These are phyloP conservation scores for Drosophila sp. DNA, from an alignment of 1,140 invertebrate species.

Conservation along the genomic window DNA sequence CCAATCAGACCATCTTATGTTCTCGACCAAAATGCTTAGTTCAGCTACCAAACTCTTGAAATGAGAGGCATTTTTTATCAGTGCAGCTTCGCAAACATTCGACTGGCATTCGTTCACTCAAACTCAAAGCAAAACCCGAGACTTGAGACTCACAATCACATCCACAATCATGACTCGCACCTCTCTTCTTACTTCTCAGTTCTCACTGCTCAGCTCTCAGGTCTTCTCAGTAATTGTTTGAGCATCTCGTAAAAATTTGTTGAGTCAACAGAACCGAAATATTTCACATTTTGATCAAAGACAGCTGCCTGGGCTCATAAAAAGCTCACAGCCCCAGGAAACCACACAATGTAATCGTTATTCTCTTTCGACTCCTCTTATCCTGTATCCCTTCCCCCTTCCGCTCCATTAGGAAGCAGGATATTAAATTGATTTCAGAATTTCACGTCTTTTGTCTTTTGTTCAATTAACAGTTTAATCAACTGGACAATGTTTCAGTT, in stretches of 20 bases:
- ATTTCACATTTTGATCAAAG: slow-evolving; percentile 48
- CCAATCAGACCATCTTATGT: too few relatives aligned
- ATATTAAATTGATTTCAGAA: slow-evolving; percentile 19
- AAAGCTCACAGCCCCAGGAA: slow-evolving; percentile 18
- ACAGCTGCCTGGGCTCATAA: slow-evolving; percentile 15
- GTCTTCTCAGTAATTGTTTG: slow-evolving; percentile 26
- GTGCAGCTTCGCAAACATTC: too few relatives aligned
- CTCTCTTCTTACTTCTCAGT: too few relatives aligned
- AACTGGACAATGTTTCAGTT: too few relatives aligned
- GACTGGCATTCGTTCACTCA: slow-evolving; percentile 3
- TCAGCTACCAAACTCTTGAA: too few relatives aligned
- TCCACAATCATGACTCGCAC: slow-evolving; percentile 9
- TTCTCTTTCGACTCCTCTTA: too few relatives aligned
- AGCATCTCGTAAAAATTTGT: slow-evolving; percentile 28
- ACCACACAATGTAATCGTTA: slow-evolving; percentile 22
- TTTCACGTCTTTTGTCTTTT: slow-evolving; percentile 1
- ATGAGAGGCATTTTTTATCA: too few relatives aligned
- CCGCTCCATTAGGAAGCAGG: neutral
- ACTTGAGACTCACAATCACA: slow-evolving; percentile 11
- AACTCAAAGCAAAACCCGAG: slow-evolving; percentile 14
- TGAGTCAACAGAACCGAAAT: slow-evolving; percentile 28
- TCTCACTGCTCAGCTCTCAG: slow-evolving; percentile 6
- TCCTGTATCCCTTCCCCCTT: too few relatives aligned
- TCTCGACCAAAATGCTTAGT: too few relatives aligned
- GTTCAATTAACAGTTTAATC: neutral